phyloP scores from a whole-genome alignment of 2,888 invertebrate genomes.

The Thalpophila matura region DNA sequence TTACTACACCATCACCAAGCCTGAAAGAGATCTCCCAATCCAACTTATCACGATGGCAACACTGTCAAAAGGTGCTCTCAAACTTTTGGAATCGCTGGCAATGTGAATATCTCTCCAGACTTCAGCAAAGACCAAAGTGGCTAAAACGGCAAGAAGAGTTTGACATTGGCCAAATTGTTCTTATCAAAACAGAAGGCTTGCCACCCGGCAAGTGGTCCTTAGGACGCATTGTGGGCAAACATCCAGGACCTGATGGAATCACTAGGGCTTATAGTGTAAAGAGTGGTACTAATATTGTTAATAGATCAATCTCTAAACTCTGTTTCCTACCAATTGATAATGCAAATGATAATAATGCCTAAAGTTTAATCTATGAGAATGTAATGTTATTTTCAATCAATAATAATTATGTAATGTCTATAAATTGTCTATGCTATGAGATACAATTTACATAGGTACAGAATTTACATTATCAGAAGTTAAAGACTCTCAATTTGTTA shows the following conservation, averaged over 20 bases:
- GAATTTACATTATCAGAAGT: background rate
- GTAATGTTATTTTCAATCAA: background rate
- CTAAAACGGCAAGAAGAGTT: constrained; percentile 5
- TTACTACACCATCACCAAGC: constrained; percentile 3
- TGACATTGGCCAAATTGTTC: constrained; percentile 13
- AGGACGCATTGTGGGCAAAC: constrained; percentile 14
- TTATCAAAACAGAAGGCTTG: constrained; percentile 16
- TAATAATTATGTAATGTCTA: background rate
- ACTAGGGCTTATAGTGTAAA: constrained; percentile 18
- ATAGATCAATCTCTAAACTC: constrained; percentile 11
- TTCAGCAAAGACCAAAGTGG: constrained; percentile 22
- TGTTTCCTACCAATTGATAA: constrained; percentile 11
- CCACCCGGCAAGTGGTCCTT: constrained; percentile 23
- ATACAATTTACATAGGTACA: background rate
- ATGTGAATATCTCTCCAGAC: background rate
- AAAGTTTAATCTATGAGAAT: background rate
- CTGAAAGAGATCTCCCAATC: constrained; percentile 12
- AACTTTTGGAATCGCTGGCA: constrained; percentile 25
- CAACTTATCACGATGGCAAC: constrained; percentile 18
- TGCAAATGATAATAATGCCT: constrained; percentile 7
- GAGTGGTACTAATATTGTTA: constrained; percentile 4
- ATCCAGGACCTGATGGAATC: constrained; percentile 20
- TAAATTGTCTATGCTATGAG: background rate
- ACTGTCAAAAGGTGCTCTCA: constrained; percentile 4
- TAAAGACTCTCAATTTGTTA: background rate